A percentile compares a stretch with the other conserved stretches of the same genome.
These are phyloP conservation scores for Valencia hispanica DNA, from an alignment of 2,797 vertebrate genomes.

Conservation along the genomic window DNA sequence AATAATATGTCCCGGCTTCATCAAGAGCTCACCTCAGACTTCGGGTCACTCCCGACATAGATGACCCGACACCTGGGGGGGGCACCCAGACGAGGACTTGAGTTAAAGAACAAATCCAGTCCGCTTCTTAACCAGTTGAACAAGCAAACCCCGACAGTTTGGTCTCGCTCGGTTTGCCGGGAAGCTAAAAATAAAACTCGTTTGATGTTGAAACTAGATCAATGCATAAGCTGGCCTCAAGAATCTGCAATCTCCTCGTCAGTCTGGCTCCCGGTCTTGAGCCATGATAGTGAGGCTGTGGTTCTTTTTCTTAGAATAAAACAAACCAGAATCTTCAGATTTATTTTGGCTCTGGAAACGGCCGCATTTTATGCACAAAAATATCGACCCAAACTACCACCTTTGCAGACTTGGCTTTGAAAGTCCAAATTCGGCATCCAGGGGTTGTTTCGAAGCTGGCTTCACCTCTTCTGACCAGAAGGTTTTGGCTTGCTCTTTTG, in stretches of 20 bases:
- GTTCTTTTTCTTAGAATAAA: constrained; percentile 44
- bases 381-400: constrained; percentile 55
- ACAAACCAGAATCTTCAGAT: constrained; percentile 39
- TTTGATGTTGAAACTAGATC: constrained; percentile 74
- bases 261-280: constrained; percentile 25
- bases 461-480: constrained; percentile 37
- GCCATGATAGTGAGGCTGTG: constrained; percentile 41
- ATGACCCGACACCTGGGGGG: constrained; percentile 55
- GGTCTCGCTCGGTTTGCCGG: constrained; percentile 56
- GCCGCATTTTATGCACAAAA: constrained; percentile 46
- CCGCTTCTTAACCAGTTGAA: constrained; percentile 4
- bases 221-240: constrained; percentile 61
- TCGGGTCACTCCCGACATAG: constrained; percentile 65
- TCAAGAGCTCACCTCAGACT: constrained; percentile 75
- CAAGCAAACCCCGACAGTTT: constrained; percentile 9
- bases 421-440: constrained; percentile 9
- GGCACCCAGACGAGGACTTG: not conserved
- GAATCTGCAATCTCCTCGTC: constrained; percentile 44
- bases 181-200: constrained; percentile 62
- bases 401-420: constrained; percentile 37
- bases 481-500: constrained; percentile 43
- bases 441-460: constrained; percentile 20
- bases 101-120: constrained; percentile 13
- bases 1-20: constrained; percentile 85
- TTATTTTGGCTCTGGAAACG: constrained; percentile 19